Percentiles rank a stretch among this genome's conserved stretches.
Evolutionary conservation across 2,888 invertebrate species (phyloP).

Genomic region (Flabesymbios commensalis): DNA sequence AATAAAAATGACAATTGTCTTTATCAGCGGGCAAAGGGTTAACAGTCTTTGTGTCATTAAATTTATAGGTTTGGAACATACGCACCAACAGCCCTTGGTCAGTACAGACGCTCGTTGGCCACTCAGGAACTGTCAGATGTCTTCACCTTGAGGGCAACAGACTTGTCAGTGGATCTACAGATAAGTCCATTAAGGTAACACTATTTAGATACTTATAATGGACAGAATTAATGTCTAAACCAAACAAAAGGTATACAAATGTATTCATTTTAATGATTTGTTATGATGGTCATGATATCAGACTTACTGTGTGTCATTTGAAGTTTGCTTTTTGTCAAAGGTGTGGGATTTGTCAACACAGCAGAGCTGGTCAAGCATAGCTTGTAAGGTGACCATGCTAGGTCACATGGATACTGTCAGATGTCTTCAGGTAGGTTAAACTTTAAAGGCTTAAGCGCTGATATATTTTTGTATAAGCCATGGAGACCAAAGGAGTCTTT

Average conservation of each 20-base stretch:
- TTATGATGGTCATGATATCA: too few species aligned
- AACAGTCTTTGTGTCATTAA: slow-evolving; percentile 63
- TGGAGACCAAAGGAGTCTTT: too few species aligned
- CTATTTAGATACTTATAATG: too few species aligned
- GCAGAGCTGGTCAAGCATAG: slow-evolving; percentile 58
- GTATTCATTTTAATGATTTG: too few species aligned
- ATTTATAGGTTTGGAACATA: slow-evolving; percentile 64
- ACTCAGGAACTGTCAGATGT: slow-evolving; percentile 65
- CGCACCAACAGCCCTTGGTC: slow-evolving; percentile 64
- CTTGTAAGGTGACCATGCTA: slow-evolving; percentile 65
- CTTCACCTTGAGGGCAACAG: slow-evolving; percentile 65
- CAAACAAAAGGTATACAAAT: too few species aligned
- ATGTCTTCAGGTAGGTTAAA: slow-evolving; percentile 62
- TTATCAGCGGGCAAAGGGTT: slow-evolving; percentile 95
- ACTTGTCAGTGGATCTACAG: slow-evolving; percentile 85
- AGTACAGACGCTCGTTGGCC: slow-evolving; percentile 65
- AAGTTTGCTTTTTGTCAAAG: too few species aligned
- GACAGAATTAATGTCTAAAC: too few species aligned
- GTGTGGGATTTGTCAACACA: slow-evolving; percentile 98
- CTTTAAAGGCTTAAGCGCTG: too few species aligned
- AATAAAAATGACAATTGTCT: too few species aligned
- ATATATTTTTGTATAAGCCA: too few species aligned
- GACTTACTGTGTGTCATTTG: too few species aligned
- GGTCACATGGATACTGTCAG: slow-evolving; percentile 64
- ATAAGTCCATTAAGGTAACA: slow-evolving; percentile 82